Evolutionary conservation across 1,140 invertebrate species (phyloP), one percentile per base, ranked within the genome.

Genomic region (Drosophila santomea): DNA sequence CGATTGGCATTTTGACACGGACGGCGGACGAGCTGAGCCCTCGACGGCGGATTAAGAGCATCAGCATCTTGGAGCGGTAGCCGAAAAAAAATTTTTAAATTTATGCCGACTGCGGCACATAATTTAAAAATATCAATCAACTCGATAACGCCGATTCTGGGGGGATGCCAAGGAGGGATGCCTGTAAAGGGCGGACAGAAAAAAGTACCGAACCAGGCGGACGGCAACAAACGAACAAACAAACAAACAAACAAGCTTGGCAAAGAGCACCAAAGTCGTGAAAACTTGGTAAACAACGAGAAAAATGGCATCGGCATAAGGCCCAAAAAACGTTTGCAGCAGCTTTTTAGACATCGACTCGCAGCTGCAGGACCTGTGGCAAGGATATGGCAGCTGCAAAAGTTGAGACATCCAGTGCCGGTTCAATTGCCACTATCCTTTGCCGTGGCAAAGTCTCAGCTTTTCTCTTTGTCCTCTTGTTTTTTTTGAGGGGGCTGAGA

Each of bases 51-150:
- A 86, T 86, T 86, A 86, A 81, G 83, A 78, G 78, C 83, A 86
- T 86, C 82, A 82, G 71, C 76, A 58, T 72, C 68, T 72, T 71
- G 68, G 15, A 71, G 43, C 64, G 43, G 63, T 36, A 63, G 74
- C 52, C 54, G 17, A 60, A 82, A 86, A 86, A 68, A 82, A 86
- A 86, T 64, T 88, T 59, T 88, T 61, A 88, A 88, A 88, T 88
- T 88, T 88, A 89, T 88, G 84, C 84, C 83, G 63, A 89, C 84
- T 89, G 84, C 80, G 80, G 84, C 76, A 88, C 84, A 88, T 89
- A 84, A 88, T 88, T 88, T 88, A 84, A 89, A 89, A 88, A 88
- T 88, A 88, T 88, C 84, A 88, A 88, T 88, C 84, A 88, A 88
- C 85, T 89, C 84, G 84, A 89, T 88, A 88, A 84, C 84, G 84